These are phyloP conservation scores for Epistrophella euchroma DNA, from an alignment of 2,888 invertebrate species.

Conservation along the genomic window DNA sequence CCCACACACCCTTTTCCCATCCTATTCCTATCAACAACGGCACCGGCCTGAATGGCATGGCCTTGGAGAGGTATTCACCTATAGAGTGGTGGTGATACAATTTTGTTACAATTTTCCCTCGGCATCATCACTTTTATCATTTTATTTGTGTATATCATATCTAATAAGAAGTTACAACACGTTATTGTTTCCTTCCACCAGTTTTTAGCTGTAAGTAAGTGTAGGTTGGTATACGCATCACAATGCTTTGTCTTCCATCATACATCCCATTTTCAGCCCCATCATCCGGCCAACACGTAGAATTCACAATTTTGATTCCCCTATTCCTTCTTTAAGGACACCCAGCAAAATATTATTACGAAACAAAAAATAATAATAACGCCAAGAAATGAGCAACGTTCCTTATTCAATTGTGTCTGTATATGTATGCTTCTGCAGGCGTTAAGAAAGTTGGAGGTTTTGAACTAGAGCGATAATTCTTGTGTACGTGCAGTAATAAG, in stretches of 20 bases:
- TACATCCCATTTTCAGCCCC: neutral
- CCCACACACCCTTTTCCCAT: neutral
- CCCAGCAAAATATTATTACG: conserved; percentile 20
- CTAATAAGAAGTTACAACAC: conserved; percentile 75
- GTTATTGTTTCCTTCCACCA: conserved; percentile 69
- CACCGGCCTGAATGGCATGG: neutral
- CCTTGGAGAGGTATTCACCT: conserved; percentile 12
- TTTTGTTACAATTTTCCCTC: conserved; percentile 71
- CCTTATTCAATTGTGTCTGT: conserved; percentile 65
- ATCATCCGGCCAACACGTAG: conserved; percentile 23
- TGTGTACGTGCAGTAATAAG: conserved; percentile 73
- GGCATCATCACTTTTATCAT: conserved; percentile 74
- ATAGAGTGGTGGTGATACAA: conserved; percentile 34
- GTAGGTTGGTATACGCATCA: conserved; percentile 19
- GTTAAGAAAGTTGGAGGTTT: conserved; percentile 8
- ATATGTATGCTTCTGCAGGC: conserved; percentile 7
- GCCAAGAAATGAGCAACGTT: conserved; percentile 68
- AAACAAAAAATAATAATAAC: conserved; percentile 31
- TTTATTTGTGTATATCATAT: conserved; percentile 71
- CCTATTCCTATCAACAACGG: too few relatives aligned
- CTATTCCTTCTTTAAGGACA: conserved; percentile 8
- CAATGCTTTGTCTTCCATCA: conserved; percentile 29
- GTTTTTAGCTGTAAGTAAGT: neutral
- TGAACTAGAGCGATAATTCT: conserved; percentile 56
- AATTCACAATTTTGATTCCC: conserved; percentile 53